Conservation (phyloP, 2,888 invertebrate genomes). For the Latrodectus elegans region DNA sequence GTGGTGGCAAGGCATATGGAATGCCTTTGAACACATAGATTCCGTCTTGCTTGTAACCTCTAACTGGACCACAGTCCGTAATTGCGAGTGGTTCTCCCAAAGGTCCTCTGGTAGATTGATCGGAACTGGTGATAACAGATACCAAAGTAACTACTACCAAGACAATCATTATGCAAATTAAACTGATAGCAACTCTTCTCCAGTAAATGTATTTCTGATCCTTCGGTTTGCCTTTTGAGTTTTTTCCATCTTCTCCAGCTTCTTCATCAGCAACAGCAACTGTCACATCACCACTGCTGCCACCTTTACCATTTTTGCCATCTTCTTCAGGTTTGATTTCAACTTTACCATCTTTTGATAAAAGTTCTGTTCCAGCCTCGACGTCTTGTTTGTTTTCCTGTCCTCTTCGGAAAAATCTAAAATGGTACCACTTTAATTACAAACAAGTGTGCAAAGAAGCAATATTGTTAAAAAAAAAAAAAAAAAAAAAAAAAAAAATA, state of each 20-base stretch:
- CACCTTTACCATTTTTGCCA: conserved; percentile 52
- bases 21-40: conserved; percentile 84
- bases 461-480: too few relatives aligned
- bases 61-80: conserved; percentile 70
- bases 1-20: conserved; percentile 81
- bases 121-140: conserved; percentile 40
- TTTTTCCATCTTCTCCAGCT: conserved; percentile 28
- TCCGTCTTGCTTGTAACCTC: conserved; percentile 69
- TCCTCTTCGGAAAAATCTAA: conserved; percentile 32
- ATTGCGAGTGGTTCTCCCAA: conserved; percentile 49
- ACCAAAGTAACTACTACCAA: conserved; percentile 46
- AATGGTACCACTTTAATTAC: conserved; percentile 1
- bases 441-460: too few relatives aligned
- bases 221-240: conserved; percentile 10
- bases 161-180: conserved; percentile 42
- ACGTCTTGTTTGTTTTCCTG: conserved; percentile 49
- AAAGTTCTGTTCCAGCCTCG: conserved; percentile 62
- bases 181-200: conserved; percentile 41
- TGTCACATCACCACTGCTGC: conserved; percentile 60
- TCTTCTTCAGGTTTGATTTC: conserved; percentile 57
- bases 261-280: conserved; percentile 52
- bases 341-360: conserved; percentile 55
- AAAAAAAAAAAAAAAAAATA: too few relatives aligned
- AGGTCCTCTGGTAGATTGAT: conserved; percentile 18
- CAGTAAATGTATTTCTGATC: conserved; percentile 27